These are phyloP conservation scores for Nettapus auritus DNA, from an alignment of 2,113 vertebrate genomes.

Conservation along the genomic window DNA sequence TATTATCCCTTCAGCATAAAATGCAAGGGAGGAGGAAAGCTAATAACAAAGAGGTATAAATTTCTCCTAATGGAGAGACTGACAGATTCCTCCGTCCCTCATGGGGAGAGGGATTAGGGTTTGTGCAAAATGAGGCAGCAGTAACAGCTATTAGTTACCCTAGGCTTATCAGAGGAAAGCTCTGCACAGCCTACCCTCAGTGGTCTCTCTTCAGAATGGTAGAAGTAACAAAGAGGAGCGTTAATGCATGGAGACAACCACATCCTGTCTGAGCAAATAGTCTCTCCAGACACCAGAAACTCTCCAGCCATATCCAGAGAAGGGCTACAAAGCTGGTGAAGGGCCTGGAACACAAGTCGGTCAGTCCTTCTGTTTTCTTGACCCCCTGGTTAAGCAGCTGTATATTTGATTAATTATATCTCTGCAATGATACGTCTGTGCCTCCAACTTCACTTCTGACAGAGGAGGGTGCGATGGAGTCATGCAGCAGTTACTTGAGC, in stretches of 20 bases:
- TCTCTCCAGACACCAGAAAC: neutral
- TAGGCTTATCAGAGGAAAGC: neutral
- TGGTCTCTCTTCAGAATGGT: too few species aligned
- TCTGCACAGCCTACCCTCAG: neutral
- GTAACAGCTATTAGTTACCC: neutral
- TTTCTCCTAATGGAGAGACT: neutral
- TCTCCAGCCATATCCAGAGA: neutral
- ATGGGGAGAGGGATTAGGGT: neutral
- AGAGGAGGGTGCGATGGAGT: neutral
- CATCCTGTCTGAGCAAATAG: neutral
- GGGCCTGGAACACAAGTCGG: neutral
- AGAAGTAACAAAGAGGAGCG: neutral
- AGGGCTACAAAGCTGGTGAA: too few species aligned
- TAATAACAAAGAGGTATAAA: neutral
- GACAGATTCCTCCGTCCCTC: neutral
- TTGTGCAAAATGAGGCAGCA: neutral
- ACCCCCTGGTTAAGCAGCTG: neutral
- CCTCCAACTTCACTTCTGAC: neutral
- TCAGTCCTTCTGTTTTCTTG: neutral
- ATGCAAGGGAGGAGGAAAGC: neutral
- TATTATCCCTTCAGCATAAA: neutral
- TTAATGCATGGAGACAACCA: fast-evolving
- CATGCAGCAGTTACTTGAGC: neutral
- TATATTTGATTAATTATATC: neutral
- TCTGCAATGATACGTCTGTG: neutral